These are phyloP conservation scores for Pachyrhynchus sulphureomaculatus DNA, from an alignment of 1,140 invertebrate species.

Conservation along the genomic window DNA sequence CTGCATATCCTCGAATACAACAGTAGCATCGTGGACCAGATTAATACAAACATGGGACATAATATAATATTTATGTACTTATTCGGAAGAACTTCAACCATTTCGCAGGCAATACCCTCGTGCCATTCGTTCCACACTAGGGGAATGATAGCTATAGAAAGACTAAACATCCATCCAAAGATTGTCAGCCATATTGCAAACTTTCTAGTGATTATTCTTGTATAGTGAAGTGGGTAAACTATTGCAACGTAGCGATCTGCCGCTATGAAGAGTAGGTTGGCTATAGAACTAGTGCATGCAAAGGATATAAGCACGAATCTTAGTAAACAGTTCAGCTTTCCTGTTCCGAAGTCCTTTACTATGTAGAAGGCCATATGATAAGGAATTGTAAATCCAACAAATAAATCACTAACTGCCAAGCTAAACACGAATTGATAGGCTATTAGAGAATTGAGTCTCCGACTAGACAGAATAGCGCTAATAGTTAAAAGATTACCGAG, in stretches of 20 bases:
- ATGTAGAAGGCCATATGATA: conserved; percentile 74
- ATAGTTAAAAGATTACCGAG: conserved; percentile 72
- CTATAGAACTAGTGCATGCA: conserved; percentile 73
- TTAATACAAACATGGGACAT: conserved; percentile 65
- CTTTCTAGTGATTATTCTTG: conserved; percentile 65
- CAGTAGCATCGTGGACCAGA: conserved; percentile 70
- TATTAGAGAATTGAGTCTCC: conserved; percentile 62
- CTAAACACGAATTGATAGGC: conserved; percentile 75
- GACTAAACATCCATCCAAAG: conserved; percentile 63
- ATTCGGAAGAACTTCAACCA: conserved; percentile 53
- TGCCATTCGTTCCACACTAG: conserved; percentile 73
- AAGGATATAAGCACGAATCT: conserved; percentile 71
- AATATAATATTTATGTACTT: conserved; percentile 66
- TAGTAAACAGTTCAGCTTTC: conserved; percentile 62
- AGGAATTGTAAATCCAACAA: conserved; percentile 70
- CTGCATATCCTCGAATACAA: conserved; percentile 75
- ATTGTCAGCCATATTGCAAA: conserved; percentile 61
- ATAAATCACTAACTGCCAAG: conserved; percentile 70
- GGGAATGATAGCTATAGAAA: conserved; percentile 63
- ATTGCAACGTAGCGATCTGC: conserved; percentile 82
- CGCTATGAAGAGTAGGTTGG: conserved; percentile 80
- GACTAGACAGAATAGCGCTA: conserved; percentile 65
- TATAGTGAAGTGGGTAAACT: conserved; percentile 76
- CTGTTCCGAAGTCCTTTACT: conserved; percentile 56
- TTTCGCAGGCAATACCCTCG: conserved; percentile 36